phyloP scores from a whole-genome alignment of 2,888 invertebrate species.

The Coelinius sp. region DNA sequence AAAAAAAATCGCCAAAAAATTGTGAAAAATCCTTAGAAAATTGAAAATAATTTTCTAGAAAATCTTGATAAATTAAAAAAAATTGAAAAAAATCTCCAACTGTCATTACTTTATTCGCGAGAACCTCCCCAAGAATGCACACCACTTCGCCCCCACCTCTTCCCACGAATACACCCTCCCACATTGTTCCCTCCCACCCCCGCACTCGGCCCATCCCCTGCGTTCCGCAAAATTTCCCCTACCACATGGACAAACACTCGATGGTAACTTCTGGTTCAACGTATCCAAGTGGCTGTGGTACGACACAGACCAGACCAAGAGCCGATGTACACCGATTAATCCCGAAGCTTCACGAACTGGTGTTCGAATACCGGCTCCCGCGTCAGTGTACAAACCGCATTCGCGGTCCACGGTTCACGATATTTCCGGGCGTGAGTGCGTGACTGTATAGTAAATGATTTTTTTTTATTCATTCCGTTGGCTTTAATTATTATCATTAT shows the following conservation, averaged over 20 bases:
- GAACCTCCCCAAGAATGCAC: slow-evolving; percentile 2
- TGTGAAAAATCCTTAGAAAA: no score
- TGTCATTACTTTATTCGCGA: slow-evolving; percentile 5
- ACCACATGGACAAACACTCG: neutral
- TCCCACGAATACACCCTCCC: slow-evolving; percentile 37
- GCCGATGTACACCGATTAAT: slow-evolving; percentile 55
- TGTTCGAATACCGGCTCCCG: slow-evolving; percentile 69
- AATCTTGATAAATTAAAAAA: neutral
- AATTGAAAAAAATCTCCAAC: neutral
- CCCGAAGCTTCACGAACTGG: slow-evolving; percentile 65
- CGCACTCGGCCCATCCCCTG: slow-evolving; percentile 20
- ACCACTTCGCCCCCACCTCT: slow-evolving; percentile 30
- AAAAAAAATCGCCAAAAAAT: neutral
- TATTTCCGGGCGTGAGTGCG: slow-evolving; percentile 60
- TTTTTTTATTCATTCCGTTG: slow-evolving; percentile 46
- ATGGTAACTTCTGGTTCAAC: slow-evolving; percentile 3
- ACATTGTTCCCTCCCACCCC: slow-evolving; percentile 32
- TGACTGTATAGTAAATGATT: slow-evolving; percentile 42
- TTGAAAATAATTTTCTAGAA: neutral
- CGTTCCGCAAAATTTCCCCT: slow-evolving; percentile 29
- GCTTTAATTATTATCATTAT: slow-evolving; percentile 11
- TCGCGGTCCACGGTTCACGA: slow-evolving; percentile 70
- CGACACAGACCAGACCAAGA: slow-evolving; percentile 41
- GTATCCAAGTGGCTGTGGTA: slow-evolving; percentile 21
- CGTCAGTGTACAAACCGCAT: slow-evolving; percentile 71